Conservation (phyloP, 2,888 invertebrate genomes). For the Uropetala carovei region DNA sequence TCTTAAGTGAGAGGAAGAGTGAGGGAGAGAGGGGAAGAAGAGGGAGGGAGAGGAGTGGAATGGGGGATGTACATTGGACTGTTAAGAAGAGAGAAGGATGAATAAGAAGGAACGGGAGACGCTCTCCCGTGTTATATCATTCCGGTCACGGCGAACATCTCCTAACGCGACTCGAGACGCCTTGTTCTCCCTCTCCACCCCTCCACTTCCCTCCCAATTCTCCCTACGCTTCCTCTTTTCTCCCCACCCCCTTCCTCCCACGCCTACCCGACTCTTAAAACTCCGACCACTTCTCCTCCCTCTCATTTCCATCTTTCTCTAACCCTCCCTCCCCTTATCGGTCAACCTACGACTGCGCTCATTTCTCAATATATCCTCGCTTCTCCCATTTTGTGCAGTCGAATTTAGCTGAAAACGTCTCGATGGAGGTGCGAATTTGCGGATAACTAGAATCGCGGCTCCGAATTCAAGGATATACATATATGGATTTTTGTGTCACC, state of each 20-base stretch:
- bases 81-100: conserved; percentile 44
- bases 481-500: too few species aligned
- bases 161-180: conserved; percentile 35
- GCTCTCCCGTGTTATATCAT: conserved; percentile 16
- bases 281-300: neutral
- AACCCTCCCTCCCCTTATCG: neutral
- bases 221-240: neutral
- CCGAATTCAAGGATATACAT: too few species aligned
- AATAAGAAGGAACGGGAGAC: conserved; percentile 38
- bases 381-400: neutral
- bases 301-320: neutral
- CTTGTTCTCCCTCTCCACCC: neutral
- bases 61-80: conserved; percentile 16
- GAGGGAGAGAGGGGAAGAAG: neutral
- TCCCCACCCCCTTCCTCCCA: neutral
- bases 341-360: neutral
- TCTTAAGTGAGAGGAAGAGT: conserved; percentile 61
- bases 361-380: neutral
- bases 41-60: neutral
- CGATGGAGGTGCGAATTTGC: neutral
- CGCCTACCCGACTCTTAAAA: neutral
- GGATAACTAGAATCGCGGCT: too few species aligned
- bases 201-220: neutral
- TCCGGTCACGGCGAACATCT: conserved; percentile 56
- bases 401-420: neutral